These are phyloP conservation scores for Isaurus tuberculatus DNA, from an alignment of 92 coral and sea anemone species.

Conservation along the genomic window DNA sequence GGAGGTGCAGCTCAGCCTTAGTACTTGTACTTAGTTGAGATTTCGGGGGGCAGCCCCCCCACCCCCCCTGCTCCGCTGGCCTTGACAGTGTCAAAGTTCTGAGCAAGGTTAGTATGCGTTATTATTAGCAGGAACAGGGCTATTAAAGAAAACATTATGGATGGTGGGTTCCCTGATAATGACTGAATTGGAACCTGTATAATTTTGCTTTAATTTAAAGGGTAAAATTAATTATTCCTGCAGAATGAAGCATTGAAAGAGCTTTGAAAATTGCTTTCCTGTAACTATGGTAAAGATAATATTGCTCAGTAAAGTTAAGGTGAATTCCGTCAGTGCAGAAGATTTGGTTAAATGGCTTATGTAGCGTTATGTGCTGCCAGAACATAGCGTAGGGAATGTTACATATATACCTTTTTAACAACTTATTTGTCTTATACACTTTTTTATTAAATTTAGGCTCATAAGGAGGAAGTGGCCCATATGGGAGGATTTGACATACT, in stretches of 20 bases:
- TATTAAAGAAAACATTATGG: too few species aligned
- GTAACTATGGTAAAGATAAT: background rate
- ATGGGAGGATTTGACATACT: background rate
- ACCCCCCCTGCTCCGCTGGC: too few species aligned
- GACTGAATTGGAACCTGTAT: too few species aligned
- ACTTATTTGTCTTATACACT: too few species aligned
- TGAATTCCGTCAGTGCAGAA: background rate
- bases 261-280: background rate
- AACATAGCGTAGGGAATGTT: background rate
- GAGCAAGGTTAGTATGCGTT: background rate
- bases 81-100: background rate
- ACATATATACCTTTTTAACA: too few species aligned
- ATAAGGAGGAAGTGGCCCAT: background rate
- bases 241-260: background rate
- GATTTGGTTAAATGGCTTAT: background rate
- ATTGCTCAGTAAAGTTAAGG: background rate
- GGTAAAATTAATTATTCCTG: too few species aligned
- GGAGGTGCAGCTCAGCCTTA: too few species aligned
- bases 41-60: too few species aligned
- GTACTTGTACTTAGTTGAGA: too few species aligned
- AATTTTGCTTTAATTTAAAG: too few species aligned
- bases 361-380: background rate
- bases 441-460: background rate
- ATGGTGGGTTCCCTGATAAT: background rate
- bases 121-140: background rate